Conservation (phyloP, 92 coral and sea anemone species). For the Zoanthus gigantus region DNA sequence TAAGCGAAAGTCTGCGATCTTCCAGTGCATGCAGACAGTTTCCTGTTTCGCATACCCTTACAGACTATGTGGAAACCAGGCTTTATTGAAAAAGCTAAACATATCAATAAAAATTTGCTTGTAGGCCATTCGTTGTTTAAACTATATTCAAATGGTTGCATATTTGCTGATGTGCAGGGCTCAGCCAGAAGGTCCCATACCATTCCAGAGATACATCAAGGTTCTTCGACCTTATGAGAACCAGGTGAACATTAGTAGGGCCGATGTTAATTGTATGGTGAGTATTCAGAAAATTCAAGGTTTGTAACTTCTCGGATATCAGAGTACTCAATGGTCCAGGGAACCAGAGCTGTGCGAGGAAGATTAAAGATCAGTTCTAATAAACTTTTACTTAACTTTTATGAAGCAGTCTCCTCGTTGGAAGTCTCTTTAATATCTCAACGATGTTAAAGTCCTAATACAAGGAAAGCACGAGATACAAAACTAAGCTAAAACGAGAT, state of each 20-base stretch:
- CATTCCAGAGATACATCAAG: constrained; percentile 77
- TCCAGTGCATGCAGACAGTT: too few species aligned
- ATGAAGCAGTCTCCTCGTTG: neutral
- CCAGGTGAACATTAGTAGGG: constrained; percentile 82
- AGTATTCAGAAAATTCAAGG: constrained; percentile 21
- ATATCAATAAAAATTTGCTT: too few species aligned
- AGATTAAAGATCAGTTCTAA: constrained; percentile 26
- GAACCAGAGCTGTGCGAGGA: constrained; percentile 33
- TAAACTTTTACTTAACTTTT: neutral
- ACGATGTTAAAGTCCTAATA: too few species aligned
- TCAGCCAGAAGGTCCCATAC: constrained; percentile 60
- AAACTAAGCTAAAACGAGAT: too few species aligned
- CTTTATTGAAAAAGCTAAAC: too few species aligned
- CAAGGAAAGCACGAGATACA: too few species aligned
- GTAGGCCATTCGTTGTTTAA: neutral
- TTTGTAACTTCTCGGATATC: constrained; percentile 22
- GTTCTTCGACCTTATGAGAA: constrained; percentile 71
- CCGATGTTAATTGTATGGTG: constrained; percentile 85
- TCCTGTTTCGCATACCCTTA: too few species aligned
- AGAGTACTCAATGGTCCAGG: constrained; percentile 18
- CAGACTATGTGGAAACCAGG: too few species aligned
- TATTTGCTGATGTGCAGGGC: constrained; percentile 27
- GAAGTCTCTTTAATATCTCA: too few species aligned
- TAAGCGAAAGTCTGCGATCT: too few species aligned
- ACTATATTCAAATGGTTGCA: too few species aligned